Evolutionary conservation across 2,113 vertebrate species (phyloP), one percentile per base, ranked within the genome.

Genomic region (Mixornis gularis): DNA sequence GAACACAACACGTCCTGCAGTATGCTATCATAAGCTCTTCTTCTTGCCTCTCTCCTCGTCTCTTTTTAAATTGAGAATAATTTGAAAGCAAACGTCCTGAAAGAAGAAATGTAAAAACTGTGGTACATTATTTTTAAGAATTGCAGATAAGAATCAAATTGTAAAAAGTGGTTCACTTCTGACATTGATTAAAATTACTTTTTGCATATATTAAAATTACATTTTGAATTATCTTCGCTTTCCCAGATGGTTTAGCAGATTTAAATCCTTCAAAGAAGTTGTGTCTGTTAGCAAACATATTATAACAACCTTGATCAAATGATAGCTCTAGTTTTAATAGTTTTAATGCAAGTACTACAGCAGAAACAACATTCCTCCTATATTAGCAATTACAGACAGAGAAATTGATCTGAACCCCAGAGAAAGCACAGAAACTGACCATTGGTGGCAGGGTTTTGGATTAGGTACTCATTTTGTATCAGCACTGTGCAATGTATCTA

Each of bases 141-240:
- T 5, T 38, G n/a, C 13, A 79, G 65, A 76, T 74, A 93, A 80
- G 49, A 74, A 84, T 90, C 76, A 84, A 63, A 79, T 62, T 79
- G 51, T 76, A 85, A 84, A 81, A 76, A 76, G 65, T 30, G 17
- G 13, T 52, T 88, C 9, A 19, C 58, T 87, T 76, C 70, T 89
- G 84, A 89, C 46, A 69, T 72, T 41, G 44, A 84, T 93, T 90
- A 84, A 92, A 91, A 90, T 82, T 87, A 53, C 46, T 73, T 82
- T 92, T 93, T 85, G 51, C 62, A 72, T 92, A 87, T 34, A 87
- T 87, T 85, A 91, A 89, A 94, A 87, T 65, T 91, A 73, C 38
- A 65, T 79, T 89, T 81, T 91, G 32, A 41, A 53, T 92, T 77
- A 82, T 85, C 59, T 89, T 59, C 82, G 40, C 55, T 89, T 85